These are phyloP conservation scores for Carapus acus DNA, from an alignment of 2,797 vertebrate species.

Conservation along the genomic window DNA sequence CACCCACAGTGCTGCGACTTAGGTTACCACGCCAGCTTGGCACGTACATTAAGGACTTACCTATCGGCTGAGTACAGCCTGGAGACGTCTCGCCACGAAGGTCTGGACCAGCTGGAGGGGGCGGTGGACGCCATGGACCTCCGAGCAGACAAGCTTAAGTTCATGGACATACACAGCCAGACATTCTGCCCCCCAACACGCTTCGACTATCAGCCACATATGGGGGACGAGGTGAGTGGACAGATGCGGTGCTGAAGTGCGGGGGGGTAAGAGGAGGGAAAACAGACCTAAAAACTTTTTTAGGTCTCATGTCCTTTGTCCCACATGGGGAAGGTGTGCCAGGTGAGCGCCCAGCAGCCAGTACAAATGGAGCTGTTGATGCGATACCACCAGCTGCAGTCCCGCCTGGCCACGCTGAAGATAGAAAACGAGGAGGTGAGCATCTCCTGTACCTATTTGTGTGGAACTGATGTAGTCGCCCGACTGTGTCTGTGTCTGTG, in stretches of 20 bases:
- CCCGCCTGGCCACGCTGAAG: conserved; percentile 90
- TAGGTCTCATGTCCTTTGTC: conserved; percentile 4
- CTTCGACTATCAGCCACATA: conserved; percentile 97
- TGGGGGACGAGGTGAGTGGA: conserved; percentile 97
- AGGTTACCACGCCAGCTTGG: conserved; percentile 92
- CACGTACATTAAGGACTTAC: conserved; percentile 92
- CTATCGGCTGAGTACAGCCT: conserved; percentile 97
- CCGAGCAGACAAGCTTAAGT: conserved; percentile 91
- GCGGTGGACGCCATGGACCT: conserved; percentile 92
- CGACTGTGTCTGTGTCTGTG: too few relatives aligned
- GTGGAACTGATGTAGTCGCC: too few relatives aligned
- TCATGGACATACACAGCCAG: conserved; percentile 95
- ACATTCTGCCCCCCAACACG: conserved; percentile 95
- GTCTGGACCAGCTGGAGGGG: conserved; percentile 88
- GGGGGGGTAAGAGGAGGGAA: background rate
- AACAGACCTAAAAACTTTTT: too few relatives aligned
- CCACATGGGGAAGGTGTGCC: conserved; percentile 80
- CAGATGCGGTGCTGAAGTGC: background rate
- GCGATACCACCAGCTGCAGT: conserved; percentile 98
- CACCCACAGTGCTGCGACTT: conserved; percentile 85
- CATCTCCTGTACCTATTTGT: background rate
- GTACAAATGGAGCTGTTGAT: conserved; percentile 95
- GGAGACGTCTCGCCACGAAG: conserved; percentile 94
- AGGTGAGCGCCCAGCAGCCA: conserved; percentile 95
- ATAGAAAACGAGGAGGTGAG: conserved; percentile 99